Evolutionary conservation across 2,888 invertebrate species (phyloP).

Genomic region (Callyntrura sp.): DNA sequence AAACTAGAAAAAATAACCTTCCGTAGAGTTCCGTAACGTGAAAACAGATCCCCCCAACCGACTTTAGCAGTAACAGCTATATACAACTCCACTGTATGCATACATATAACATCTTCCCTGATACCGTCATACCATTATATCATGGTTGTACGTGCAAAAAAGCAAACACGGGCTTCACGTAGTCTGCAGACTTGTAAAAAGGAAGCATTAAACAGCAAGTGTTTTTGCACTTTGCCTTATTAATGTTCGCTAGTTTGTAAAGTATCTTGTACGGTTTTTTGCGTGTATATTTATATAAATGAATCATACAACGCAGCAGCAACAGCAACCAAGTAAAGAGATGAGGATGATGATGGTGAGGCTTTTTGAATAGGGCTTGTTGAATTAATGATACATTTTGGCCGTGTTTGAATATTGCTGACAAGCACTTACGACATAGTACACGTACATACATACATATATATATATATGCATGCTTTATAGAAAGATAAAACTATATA

Average conservation of each 20-base stretch:
- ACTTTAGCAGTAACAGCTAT: neutral
- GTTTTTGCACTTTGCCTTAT: slow-evolving; percentile 69
- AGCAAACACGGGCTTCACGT: neutral
- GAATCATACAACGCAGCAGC: slow-evolving; percentile 71
- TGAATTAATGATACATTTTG: slow-evolving; percentile 42
- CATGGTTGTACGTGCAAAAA: slow-evolving; percentile 54
- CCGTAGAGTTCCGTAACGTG: no score
- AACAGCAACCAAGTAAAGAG: neutral
- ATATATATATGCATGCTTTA: neutral
- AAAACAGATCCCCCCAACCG: no score
- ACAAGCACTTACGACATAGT: neutral
- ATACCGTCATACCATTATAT: slow-evolving; percentile 37
- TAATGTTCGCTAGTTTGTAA: slow-evolving; percentile 8
- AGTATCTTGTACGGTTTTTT: slow-evolving; percentile 26
- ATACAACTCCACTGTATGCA: no score
- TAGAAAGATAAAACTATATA: no score
- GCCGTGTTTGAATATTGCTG: neutral
- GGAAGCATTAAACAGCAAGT: slow-evolving; percentile 64
- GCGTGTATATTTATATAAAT: slow-evolving; percentile 66
- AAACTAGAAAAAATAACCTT: no score
- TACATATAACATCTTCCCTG: no score
- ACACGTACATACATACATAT: neutral
- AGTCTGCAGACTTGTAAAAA: slow-evolving; percentile 39
- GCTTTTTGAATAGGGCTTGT: slow-evolving; percentile 44
- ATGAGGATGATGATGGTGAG: neutral